Evolutionary conservation across 2,797 vertebrate genomes (phyloP).

Genomic region (Takifugu ocellatus): DNA sequence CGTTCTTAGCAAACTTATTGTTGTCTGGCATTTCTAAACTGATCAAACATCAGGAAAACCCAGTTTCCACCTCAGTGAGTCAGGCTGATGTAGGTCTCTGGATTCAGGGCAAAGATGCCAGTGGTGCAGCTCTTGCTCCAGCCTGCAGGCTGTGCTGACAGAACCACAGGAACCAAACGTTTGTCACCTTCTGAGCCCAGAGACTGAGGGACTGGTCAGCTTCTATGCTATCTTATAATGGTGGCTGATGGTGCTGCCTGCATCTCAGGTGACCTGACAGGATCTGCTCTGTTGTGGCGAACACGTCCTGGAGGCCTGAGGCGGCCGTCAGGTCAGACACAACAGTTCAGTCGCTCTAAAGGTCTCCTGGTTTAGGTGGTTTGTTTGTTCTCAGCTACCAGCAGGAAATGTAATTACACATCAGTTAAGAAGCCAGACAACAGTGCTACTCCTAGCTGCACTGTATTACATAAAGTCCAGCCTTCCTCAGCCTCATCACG

Average conservation of each 20-base stretch:
- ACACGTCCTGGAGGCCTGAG: background rate
- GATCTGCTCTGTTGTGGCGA: constrained; percentile 15
- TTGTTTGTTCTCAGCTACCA: constrained; percentile 5
- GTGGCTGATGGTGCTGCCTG: background rate
- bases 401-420: constrained; percentile 20
- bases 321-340: constrained; percentile 9
- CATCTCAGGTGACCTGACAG: constrained; percentile 4
- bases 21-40: constrained; percentile 53
- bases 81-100: background rate
- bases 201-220: constrained; percentile 17
- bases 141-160: background rate
- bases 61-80: constrained; percentile 16
- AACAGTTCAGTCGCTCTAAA: background rate
- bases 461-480: constrained; percentile 11
- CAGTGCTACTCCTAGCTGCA: constrained; percentile 18
- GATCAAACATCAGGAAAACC: constrained; percentile 2
- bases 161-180: too few species aligned
- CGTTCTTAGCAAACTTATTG: constrained; percentile 7
- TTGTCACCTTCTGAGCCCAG: too few species aligned
- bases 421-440: constrained; percentile 59
- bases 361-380: constrained; percentile 7
- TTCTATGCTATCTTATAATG: constrained; percentile 1
- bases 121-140: constrained; percentile 3
- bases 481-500: constrained; percentile 10
- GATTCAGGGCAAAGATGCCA: constrained; percentile 9